phyloP scores from a whole-genome alignment of 2,797 vertebrate genomes.

The Apodemus agrarius region DNA sequence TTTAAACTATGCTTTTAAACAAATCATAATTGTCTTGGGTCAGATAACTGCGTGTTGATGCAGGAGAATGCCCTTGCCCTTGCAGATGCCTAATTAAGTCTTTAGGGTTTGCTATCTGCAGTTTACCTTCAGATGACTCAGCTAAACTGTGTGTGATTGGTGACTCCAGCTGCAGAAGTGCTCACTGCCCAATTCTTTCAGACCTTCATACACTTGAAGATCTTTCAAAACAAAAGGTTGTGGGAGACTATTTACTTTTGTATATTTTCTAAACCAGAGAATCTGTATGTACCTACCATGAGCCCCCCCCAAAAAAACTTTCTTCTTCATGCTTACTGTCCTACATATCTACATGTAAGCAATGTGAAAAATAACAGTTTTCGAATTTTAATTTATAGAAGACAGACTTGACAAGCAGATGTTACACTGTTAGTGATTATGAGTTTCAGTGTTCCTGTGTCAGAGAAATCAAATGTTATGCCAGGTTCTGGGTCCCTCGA shows the following conservation, averaged over 20 bases:
- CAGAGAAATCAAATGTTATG: slow-evolving; percentile 22
- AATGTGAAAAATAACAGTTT: background rate
- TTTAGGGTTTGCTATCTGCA: background rate
- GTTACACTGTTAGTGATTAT: slow-evolving; percentile 8
- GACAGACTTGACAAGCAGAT: slow-evolving; percentile 13
- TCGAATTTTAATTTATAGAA: slow-evolving; percentile 44
- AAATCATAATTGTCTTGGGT: background rate
- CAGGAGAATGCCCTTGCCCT: background rate
- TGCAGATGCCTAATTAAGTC: background rate
- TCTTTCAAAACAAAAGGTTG: slow-evolving; percentile 34
- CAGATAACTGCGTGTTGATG: background rate
- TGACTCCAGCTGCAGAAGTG: background rate
- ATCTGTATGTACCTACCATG: background rate
- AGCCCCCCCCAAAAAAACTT: background rate
- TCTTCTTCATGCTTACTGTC: background rate
- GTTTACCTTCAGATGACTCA: background rate
- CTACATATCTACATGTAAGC: background rate
- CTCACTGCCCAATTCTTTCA: background rate
- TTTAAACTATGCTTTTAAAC: background rate
- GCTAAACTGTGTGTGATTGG: background rate
- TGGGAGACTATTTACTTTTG: background rate
- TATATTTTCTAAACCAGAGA: background rate
- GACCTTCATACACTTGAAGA: background rate
- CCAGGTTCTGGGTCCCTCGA: background rate
- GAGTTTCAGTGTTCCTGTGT: background rate